Evolutionary conservation across 2,888 invertebrate species (phyloP).

Genomic region (Mactromeris polynyma): DNA sequence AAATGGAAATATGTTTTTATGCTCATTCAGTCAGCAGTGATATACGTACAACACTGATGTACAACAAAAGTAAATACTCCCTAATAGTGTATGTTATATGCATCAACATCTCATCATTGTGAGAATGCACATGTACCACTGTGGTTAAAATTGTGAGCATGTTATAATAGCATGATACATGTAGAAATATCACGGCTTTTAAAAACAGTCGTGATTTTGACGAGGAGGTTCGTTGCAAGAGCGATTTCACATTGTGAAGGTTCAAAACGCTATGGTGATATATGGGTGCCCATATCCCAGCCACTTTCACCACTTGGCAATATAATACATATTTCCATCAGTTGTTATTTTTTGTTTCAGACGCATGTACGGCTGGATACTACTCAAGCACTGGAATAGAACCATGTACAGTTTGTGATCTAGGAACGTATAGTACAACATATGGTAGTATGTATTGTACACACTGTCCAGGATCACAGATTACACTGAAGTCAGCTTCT

Average conservation of each 20-base stretch:
- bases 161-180: too few relatives aligned
- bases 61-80: not conserved
- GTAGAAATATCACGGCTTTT: not conserved
- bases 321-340: not conserved
- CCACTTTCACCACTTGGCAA: not conserved
- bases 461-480: constrained; percentile 46
- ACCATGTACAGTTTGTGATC: constrained; percentile 52
- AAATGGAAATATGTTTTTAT: not conserved
- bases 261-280: not conserved
- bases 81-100: too few relatives aligned
- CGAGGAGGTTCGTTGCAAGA: not conserved
- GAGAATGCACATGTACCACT: too few relatives aligned
- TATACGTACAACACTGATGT: not conserved
- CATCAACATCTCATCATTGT: too few relatives aligned
- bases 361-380: constrained; percentile 43
- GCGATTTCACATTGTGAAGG: not conserved
- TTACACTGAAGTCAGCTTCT: constrained; percentile 27
- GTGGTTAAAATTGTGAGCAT: too few relatives aligned
- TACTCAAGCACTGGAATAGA: constrained; percentile 37
- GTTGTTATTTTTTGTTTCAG: constrained; percentile 18
- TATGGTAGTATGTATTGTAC: constrained; percentile 33
- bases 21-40: not conserved
- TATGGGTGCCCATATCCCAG: too few relatives aligned
- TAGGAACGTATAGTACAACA: constrained; percentile 34
- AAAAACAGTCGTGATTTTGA: not conserved